Evolutionary conservation across 1,140 invertebrate genomes (phyloP).

Genomic region (Dermatophagoides farinae): DNA sequence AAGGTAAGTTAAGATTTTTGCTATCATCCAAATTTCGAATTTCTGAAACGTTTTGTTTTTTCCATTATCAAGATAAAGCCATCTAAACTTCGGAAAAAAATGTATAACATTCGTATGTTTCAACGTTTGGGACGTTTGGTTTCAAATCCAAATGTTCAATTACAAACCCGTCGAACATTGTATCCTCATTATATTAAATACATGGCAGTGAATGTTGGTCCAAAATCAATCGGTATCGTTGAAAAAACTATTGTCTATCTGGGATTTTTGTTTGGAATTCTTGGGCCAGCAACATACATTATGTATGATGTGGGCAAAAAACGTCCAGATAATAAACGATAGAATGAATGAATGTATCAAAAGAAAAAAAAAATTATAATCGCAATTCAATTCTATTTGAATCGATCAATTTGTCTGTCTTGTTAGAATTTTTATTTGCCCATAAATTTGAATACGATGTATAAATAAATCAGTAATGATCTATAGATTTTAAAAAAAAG

Average conservation of each 20-base stretch:
- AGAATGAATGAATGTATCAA: no score
- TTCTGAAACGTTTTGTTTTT: no score
- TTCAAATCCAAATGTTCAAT: neutral
- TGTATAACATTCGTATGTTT: neutral
- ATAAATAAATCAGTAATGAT: neutral
- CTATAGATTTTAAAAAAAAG: neutral
- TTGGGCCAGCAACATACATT: neutral
- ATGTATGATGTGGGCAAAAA: constrained; percentile 5
- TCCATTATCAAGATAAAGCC: no score
- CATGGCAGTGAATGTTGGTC: neutral
- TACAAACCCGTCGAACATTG: constrained; percentile 5
- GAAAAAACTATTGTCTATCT: neutral
- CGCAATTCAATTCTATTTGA: no score
- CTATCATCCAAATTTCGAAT: no score
- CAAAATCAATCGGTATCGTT: neutral
- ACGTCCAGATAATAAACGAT: neutral
- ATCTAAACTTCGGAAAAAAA: no score
- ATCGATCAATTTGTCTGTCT: no score
- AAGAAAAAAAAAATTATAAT: no score
- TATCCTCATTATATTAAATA: neutral
- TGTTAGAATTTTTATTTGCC: no score
- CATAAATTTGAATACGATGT: neutral
- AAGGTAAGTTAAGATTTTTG: no score
- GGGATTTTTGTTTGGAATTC: neutral
- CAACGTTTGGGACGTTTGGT: neutral